Base-by-base conservation (phyloP, 2,888 invertebrate genomes). In the Mythimna impura region DNA sequence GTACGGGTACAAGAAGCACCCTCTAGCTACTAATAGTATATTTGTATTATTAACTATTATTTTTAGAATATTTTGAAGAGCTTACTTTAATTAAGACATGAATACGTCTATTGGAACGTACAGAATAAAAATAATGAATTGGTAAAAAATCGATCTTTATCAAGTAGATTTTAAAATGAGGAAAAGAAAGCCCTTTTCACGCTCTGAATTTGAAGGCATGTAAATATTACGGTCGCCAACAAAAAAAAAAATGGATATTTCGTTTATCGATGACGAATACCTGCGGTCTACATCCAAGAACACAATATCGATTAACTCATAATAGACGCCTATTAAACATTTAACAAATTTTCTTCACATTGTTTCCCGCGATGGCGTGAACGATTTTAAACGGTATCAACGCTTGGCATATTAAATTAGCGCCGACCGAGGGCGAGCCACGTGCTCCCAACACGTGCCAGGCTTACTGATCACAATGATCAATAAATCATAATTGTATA, bases 371-470 rank as follows among this genome's bases (percentile, higher is more conserved):
- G 55, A 74, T 70, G 80, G 80, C 61, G 83, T 75, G 80, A 81
- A 83, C 62, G 83, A 81, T 83, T 83, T 83, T 81, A 83, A 81
- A 74, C 80, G 80, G 80, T 79, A 83, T 79, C 80, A 62, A 80
- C 75, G 60, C 75, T 47, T 71, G 71, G 71, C 80, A 83, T 81
- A 81, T 81, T 81, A 71, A 81, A 81, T 81, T 81, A 81, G 80
- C 65, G 55, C n/a, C 67, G 65, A 40, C 50, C 54, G 70, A 79
- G 65, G 74, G 74, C 69, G 55, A 30, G 70, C 83, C 80, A 81
- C 80, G 80, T 81, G 80, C 50, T 61, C 40, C 14, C 50, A 17
- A 62, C 83, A 79, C 80, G 83, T 79, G 80, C 66, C 36, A 34
- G 22, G 61, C 65, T 12, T 81, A 63, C 75, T 66, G 75, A 81